Base-by-base conservation (phyloP, 2,113 vertebrate genomes). In the Noctilio leporinus region DNA sequence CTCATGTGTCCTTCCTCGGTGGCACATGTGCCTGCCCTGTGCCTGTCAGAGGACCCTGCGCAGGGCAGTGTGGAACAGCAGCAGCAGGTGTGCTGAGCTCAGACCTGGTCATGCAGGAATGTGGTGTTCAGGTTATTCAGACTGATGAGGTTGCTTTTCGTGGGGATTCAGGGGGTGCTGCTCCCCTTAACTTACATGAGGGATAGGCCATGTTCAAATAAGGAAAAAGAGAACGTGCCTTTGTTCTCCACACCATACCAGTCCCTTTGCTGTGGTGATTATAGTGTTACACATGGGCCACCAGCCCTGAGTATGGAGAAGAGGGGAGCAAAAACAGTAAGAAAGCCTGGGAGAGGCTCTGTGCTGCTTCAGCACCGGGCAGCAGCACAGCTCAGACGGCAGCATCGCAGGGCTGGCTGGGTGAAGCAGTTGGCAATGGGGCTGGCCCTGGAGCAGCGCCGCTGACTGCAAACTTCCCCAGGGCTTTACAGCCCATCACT, bases 161-260 rank as follows among this genome's bases (percentile, higher is more conserved):
- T 8, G 1, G 73, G 57, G 4, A 4, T 24, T 4, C 0, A 10
- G 24, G 8, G 33, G 11, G 8, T 40, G 0, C 24, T 6, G 55
- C 43, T 73, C 24, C 7, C 40, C 80, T 35, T 28, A 10, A 43
- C 12, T 84, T 17, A n/a, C 0, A 3, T 9, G 38, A 47, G 76
- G 49, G 17, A 26, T 8, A 33, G 49, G 15, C 55, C 12, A 3
- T 67, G 86, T 43, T 88, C 77, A 75, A n/a, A 67, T 72, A 72
- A 59, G 19, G 69, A 57, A 62, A 59, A 57, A 24, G n/a, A 72
- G 16, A 78, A 47, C 75, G 22, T 49, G 55, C 76, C 67, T 93
- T 53, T 22, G 35, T 30, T 7, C 33, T 5, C 30, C 75, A 59
- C 45, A 70, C 81, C 53, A 28, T 8, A 51, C 72, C 67, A 22